Conservation (phyloP, 2,797 vertebrate species). For the Luscinia megarhynchos region DNA sequence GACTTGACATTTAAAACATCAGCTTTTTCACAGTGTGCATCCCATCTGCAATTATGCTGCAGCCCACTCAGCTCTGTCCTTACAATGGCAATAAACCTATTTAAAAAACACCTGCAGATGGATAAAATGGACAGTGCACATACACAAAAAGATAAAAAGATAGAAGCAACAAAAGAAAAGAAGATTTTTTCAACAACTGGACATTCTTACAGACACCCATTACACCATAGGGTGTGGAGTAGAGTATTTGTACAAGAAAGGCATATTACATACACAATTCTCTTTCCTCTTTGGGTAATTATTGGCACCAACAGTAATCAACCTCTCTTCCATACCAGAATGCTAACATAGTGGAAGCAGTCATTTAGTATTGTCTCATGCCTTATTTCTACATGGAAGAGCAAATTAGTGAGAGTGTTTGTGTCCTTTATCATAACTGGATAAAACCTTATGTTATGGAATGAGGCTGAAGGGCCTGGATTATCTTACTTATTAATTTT, state of each 20-base stretch:
- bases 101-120: background rate
- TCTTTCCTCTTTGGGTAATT: background rate
- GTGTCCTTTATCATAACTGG: background rate
- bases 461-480: background rate
- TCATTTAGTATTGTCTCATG: background rate
- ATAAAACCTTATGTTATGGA: background rate
- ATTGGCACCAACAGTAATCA: background rate
- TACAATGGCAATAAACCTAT: constrained; percentile 22
- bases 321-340: background rate
- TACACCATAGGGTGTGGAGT: accelerated
- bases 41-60: constrained; percentile 54
- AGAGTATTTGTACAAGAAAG: background rate
- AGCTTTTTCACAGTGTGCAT: constrained; percentile 63
- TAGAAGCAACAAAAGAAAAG: background rate
- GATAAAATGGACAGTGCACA: background rate
- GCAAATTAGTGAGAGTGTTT: background rate
- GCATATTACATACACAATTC: background rate
- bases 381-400: background rate
- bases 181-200: background rate
- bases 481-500: background rate
- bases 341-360: background rate
- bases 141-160: background rate
- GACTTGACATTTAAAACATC: constrained; percentile 73
- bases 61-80: constrained; percentile 35
- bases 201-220: background rate